Percentiles rank a stretch among this genome's conserved stretches.
phyloP scores from a whole-genome alignment of 2,888 invertebrate genomes.

The Lithophane ornitopus region DNA sequence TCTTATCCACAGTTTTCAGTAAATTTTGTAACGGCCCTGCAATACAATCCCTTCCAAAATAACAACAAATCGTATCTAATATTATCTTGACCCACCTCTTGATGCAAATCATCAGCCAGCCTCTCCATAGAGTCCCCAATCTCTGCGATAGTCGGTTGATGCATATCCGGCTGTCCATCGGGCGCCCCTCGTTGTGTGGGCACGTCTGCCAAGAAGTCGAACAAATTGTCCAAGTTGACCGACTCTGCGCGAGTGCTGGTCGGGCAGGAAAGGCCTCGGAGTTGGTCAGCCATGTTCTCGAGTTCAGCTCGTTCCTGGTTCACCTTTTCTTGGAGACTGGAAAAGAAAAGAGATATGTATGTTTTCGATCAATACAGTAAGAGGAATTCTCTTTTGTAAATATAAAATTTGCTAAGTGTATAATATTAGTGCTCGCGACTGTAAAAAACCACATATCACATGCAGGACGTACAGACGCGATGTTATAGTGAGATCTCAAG shows the following conservation, averaged over 20 bases:
- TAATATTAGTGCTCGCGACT: too few relatives aligned
- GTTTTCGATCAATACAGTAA: too few relatives aligned
- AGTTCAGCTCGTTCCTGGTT: conserved; percentile 91
- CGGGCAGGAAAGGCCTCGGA: conserved; percentile 81
- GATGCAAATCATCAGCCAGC: conserved; percentile 95
- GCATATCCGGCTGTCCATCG: conserved; percentile 88
- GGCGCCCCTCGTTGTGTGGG: conserved; percentile 87
- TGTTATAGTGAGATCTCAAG: not conserved
- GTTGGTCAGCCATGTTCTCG: conserved; percentile 86
- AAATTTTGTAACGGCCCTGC: too few relatives aligned
- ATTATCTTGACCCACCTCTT: conserved; percentile 90
- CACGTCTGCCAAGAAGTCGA: conserved; percentile 96
- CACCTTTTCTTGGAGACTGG: conserved; percentile 92
- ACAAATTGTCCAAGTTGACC: conserved; percentile 96
- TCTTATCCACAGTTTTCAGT: too few relatives aligned
- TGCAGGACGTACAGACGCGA: too few relatives aligned
- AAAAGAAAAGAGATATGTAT: conserved; percentile 16
- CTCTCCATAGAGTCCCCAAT: conserved; percentile 96
- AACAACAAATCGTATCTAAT: too few relatives aligned
- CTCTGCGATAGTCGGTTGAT: conserved; percentile 94
- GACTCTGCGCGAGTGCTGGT: conserved; percentile 91
- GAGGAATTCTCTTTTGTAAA: too few relatives aligned
- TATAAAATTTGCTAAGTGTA: too few relatives aligned
- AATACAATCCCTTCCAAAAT: too few relatives aligned
- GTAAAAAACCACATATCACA: too few relatives aligned